A percentile compares a stretch with the other conserved stretches of the same genome.
phyloP scores from a whole-genome alignment of 2,888 invertebrate species.

The Drosophila mettleri region DNA sequence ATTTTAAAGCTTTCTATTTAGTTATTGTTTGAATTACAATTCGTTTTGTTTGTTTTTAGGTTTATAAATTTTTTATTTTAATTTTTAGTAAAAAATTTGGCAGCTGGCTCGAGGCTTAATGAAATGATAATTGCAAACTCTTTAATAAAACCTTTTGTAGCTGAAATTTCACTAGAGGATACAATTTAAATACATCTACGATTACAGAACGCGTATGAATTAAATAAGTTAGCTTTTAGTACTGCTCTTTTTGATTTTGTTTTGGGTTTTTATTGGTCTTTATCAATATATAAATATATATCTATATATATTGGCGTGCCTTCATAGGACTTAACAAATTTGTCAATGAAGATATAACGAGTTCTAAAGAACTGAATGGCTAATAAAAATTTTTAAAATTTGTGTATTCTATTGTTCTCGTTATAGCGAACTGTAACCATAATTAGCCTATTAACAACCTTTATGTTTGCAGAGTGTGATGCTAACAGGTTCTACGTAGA shows the following conservation, averaged over 20 bases:
- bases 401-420: constrained; percentile 29
- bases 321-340: constrained; percentile 39
- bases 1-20: constrained; percentile 76
- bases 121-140: constrained; percentile 40
- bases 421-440: constrained; percentile 64
- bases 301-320: constrained; percentile 5
- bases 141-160: constrained; percentile 33
- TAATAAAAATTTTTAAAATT: constrained; percentile 8
- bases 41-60: constrained; percentile 18
- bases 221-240: constrained; percentile 29
- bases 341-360: neutral
- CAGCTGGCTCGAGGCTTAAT: constrained; percentile 61
- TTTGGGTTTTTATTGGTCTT: constrained; percentile 41
- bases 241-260: constrained; percentile 14
- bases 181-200: constrained; percentile 40
- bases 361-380: neutral
- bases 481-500: constrained; percentile 25
- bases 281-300: constrained; percentile 15
- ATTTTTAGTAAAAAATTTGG: constrained; percentile 62
- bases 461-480: constrained; percentile 32
- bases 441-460: constrained; percentile 61
- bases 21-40: constrained; percentile 67
- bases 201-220: constrained; percentile 11
- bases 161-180: constrained; percentile 65
- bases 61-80: constrained; percentile 20